These are phyloP conservation scores for Python bivittatus DNA, from an alignment of 2,113 vertebrate species.

Conservation along the genomic window DNA sequence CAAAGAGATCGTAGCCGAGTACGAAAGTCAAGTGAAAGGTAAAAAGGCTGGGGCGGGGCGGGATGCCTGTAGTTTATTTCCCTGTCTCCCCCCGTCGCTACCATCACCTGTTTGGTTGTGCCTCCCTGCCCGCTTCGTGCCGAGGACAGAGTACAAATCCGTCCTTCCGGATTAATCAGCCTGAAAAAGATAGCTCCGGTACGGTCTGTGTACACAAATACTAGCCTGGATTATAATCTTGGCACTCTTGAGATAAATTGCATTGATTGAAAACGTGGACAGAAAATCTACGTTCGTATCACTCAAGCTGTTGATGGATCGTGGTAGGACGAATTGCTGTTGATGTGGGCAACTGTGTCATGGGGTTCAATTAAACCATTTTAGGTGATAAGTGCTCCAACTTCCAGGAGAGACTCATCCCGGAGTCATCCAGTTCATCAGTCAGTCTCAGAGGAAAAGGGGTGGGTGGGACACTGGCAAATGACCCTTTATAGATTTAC, in stretches of 20 bases:
- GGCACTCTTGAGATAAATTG: background rate
- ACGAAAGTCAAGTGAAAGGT: conserved; percentile 99
- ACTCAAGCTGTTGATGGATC: background rate
- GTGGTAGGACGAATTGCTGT: background rate
- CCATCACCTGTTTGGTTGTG: background rate
- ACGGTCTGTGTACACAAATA: background rate
- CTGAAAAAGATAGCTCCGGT: background rate
- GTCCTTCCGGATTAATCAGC: background rate
- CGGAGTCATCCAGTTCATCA: conserved; percentile 88
- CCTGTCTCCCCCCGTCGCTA: background rate
- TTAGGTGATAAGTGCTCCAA: background rate
- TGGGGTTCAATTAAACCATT: background rate
- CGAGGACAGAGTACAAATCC: background rate
- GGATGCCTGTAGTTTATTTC: background rate
- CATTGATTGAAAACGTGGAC: background rate
- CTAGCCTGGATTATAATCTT: background rate
- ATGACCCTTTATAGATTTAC: background rate
- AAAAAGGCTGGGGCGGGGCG: conserved; percentile 50
- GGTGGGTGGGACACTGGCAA: background rate
- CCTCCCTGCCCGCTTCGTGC: background rate
- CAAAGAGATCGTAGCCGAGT: conserved; percentile 96
- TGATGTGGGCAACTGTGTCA: background rate
- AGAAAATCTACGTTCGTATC: background rate
- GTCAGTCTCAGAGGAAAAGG: background rate
- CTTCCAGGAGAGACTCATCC: conserved; percentile 53